Percentiles rank a stretch among this genome's conserved stretches.
Conservation (phyloP, 1,140 invertebrate genomes). For the Aporrectodea caliginosa region DNA sequence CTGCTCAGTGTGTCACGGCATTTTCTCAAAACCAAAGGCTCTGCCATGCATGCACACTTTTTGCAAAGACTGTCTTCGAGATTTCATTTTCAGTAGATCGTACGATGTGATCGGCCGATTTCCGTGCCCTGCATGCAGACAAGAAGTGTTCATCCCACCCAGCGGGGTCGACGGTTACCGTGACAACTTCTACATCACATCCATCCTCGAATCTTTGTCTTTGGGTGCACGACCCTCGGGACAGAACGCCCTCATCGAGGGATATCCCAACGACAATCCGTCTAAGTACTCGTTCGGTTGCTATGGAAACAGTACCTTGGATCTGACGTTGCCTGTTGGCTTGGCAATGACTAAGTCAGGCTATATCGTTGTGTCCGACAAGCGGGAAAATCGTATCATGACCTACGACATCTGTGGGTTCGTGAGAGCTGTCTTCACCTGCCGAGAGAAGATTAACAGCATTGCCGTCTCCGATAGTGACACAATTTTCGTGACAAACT, state of each 20-base stretch:
- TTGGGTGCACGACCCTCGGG: too few species aligned
- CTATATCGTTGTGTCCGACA: not conserved
- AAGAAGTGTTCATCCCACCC: not conserved
- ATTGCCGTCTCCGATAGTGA: not conserved
- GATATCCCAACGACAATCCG: too few species aligned
- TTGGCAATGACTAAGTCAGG: not conserved
- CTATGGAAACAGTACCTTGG: not conserved
- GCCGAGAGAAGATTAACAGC: slow-evolving; percentile 7
- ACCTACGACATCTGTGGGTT: not conserved
- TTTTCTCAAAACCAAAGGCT: slow-evolving; percentile 44
- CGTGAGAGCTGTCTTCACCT: not conserved
- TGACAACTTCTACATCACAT: not conserved
- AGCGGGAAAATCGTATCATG: not conserved
- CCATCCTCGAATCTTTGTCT: not conserved
- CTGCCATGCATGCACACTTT: slow-evolving; percentile 51
- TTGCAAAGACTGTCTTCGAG: slow-evolving; percentile 44
- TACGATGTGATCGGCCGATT: slow-evolving; percentile 39
- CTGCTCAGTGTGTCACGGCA: slow-evolving; percentile 41
- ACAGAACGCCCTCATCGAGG: too few species aligned
- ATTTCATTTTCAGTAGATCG: slow-evolving; percentile 39
- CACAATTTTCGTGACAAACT: slow-evolving; percentile 13
- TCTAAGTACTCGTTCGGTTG: too few species aligned
- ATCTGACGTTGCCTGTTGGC: not conserved
- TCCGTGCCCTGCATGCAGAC: slow-evolving; percentile 47
- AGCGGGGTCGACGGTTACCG: not conserved